A percentile compares a stretch with the other conserved stretches of the same genome.
Evolutionary conservation across 1,140 invertebrate genomes (phyloP).

Genomic region (Sitophilus oryzae): DNA sequence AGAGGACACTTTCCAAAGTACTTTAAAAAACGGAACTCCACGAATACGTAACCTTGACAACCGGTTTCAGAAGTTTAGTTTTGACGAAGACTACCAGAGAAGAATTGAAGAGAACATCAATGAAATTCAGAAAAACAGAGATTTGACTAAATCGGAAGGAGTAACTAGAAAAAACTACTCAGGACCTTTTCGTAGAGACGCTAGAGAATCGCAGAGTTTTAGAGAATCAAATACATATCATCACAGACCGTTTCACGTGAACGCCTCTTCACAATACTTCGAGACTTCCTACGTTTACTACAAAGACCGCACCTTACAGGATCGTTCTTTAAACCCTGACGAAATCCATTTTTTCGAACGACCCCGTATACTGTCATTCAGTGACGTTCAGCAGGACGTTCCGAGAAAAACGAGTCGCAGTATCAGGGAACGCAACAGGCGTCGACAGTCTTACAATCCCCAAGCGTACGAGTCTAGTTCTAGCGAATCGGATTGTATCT

Average conservation of each 20-base stretch:
- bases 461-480: constrained; percentile 46
- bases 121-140: constrained; percentile 18
- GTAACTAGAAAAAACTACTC: constrained; percentile 41
- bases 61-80: constrained; percentile 35
- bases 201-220: constrained; percentile 19
- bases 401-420: constrained; percentile 36
- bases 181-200: constrained; percentile 7
- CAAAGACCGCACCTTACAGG: constrained; percentile 35
- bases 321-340: constrained; percentile 14
- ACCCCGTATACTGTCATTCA: constrained; percentile 38
- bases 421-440: constrained; percentile 48
- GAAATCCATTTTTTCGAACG: constrained; percentile 27
- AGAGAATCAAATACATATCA: constrained; percentile 8
- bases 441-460: constrained; percentile 52
- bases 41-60: constrained; percentile 25
- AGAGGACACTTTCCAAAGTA: constrained; percentile 7
- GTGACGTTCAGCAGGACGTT: constrained; percentile 34
- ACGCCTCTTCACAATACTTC: constrained; percentile 30
- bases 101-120: constrained; percentile 22
- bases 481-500: constrained; percentile 40
- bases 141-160: constrained; percentile 42
- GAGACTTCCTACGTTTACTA: constrained; percentile 38
- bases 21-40: constrained; percentile 13
- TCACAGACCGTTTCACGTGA: constrained; percentile 20
- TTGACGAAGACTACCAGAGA: constrained; percentile 29